A percentile compares a stretch with the other conserved stretches of the same genome.
phyloP scores from a whole-genome alignment of 1,140 invertebrate species.

The Ips typographus region DNA sequence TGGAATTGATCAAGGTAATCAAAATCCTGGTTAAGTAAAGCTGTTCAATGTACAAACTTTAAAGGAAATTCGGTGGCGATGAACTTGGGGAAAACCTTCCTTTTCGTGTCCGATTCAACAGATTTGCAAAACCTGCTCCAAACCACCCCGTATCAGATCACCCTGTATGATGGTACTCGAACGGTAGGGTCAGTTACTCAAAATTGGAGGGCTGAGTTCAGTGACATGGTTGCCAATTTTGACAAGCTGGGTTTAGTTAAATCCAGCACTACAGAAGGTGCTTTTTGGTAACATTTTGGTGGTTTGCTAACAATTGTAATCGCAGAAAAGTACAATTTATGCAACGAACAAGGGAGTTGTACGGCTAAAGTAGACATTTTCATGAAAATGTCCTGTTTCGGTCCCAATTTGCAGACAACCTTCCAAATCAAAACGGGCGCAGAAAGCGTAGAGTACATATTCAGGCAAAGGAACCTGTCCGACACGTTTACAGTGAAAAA shows the following conservation, averaged over 20 bases:
- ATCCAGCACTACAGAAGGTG: constrained; percentile 24
- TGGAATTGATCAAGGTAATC: neutral
- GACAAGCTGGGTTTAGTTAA: constrained; percentile 35
- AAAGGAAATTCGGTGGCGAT: constrained; percentile 31
- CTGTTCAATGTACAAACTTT: neutral
- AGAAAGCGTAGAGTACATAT: constrained; percentile 36
- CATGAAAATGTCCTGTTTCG: constrained; percentile 44
- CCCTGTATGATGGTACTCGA: constrained; percentile 30
- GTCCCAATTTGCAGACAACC: constrained; percentile 42
- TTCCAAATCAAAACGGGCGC: constrained; percentile 35
- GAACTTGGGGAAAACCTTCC: constrained; percentile 43
- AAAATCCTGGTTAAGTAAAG: constrained; percentile 1
- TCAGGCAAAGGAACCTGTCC: constrained; percentile 35
- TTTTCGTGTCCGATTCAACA: constrained; percentile 37
- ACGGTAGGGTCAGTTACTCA: constrained; percentile 30
- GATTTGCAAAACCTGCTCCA: constrained; percentile 37
- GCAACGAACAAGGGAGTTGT: neutral
- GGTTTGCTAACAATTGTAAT: neutral
- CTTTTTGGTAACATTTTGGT: too few relatives aligned
- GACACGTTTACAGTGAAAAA: constrained; percentile 44
- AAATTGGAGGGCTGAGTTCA: constrained; percentile 42
- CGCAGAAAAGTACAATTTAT: constrained; percentile 13
- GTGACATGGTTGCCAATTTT: constrained; percentile 43
- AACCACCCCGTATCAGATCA: constrained; percentile 36
- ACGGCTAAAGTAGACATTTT: constrained; percentile 39